A percentile compares a stretch with the other conserved stretches of the same genome.
Evolutionary conservation across 2,113 vertebrate genomes (phyloP).

Genomic region (Sturnus vulgaris): DNA sequence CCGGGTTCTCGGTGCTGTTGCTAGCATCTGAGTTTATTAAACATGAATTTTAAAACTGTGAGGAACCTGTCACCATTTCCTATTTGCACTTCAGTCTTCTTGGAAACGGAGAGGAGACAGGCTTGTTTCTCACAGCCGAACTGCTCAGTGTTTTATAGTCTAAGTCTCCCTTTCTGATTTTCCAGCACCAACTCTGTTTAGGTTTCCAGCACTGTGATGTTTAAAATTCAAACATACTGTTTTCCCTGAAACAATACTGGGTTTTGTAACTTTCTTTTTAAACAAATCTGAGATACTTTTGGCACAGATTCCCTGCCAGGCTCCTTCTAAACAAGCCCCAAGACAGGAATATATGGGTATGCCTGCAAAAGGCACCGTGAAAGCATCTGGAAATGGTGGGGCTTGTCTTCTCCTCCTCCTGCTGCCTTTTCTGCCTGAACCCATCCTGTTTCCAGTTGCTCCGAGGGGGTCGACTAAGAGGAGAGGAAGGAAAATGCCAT

Average conservation of each 20-base stretch:
- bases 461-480: neutral
- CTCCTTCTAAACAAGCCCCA: neutral
- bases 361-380: neutral
- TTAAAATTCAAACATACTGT: conserved; percentile 40
- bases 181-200: conserved; percentile 40
- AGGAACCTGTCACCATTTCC: conserved; percentile 56
- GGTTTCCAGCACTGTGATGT: conserved; percentile 39
- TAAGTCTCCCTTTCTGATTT: conserved; percentile 11
- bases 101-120: conserved; percentile 6
- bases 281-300: conserved; percentile 50
- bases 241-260: conserved; percentile 53
- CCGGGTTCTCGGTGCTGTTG: neutral
- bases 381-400: neutral
- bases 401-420: neutral
- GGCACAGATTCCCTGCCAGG: neutral
- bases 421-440: neutral
- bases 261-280: conserved; percentile 57
- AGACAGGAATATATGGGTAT: neutral
- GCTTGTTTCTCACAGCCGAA: neutral
- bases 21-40: conserved; percentile 40
- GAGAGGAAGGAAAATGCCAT: conserved; percentile 1
- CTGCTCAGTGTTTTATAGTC: neutral
- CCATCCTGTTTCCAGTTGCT: neutral
- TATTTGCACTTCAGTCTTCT: conserved; percentile 44
- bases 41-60: conserved; percentile 8